Conservation (phyloP, 2,888 invertebrate genomes). For the Mesochorus sp. region DNA sequence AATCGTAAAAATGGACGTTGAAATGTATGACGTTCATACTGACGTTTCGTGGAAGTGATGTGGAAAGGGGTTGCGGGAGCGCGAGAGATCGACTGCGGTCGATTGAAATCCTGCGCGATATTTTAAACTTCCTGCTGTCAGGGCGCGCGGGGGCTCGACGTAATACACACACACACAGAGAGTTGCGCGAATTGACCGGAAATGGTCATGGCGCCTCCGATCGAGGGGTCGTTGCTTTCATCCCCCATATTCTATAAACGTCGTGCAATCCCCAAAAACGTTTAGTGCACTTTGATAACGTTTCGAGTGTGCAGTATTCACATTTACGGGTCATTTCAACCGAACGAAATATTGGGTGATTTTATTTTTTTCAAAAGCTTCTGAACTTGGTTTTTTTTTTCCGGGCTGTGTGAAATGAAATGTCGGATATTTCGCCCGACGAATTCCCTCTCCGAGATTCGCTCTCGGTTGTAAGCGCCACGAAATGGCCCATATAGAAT, state of each 20-base stretch:
- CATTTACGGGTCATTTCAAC: no score
- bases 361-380: no score
- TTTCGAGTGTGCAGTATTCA: no score
- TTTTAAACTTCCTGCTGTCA: conserved; percentile 39
- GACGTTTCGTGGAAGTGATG: not conserved
- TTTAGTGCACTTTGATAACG: conserved; percentile 24
- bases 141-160: conserved; percentile 2
- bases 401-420: no score
- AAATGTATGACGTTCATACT: not conserved
- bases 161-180: no score
- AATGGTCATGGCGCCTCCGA: conserved; percentile 37
- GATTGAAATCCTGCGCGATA: conserved; percentile 20
- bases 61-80: not conserved
- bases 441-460: no score
- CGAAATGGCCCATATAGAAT: no score
- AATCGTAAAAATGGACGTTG: not conserved
- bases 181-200: conserved; percentile 48
- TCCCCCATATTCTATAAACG: conserved; percentile 20
- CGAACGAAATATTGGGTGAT: no score
- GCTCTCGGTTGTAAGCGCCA: no score
- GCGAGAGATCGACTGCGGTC: not conserved
- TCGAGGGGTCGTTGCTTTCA: conserved; percentile 9
- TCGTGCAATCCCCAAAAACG: not conserved
- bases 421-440: no score
- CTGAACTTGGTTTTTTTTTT: no score